These are phyloP conservation scores for Alfaro cultratus DNA, from an alignment of 2,797 vertebrate genomes.

Conservation along the genomic window DNA sequence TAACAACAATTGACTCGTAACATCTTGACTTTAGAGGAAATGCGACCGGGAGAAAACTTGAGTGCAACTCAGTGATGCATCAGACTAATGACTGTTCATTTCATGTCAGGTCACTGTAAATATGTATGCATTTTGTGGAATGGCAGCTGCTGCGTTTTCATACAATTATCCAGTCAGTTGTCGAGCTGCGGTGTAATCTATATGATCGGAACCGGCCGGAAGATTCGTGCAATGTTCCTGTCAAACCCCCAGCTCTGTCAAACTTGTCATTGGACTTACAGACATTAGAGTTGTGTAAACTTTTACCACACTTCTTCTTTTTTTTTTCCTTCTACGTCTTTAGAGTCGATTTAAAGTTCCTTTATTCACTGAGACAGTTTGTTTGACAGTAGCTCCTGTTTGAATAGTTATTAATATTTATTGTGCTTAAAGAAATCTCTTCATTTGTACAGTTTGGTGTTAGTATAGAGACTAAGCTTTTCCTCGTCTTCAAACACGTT, in stretches of 20 bases:
- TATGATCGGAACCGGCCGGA: slow-evolving; percentile 1
- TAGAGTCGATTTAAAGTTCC: neutral
- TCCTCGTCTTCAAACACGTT: neutral
- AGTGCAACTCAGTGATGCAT: neutral
- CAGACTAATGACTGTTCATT: neutral
- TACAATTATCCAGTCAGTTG: slow-evolving; percentile 13
- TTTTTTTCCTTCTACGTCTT: neutral
- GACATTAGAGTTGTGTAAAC: slow-evolving; percentile 7
- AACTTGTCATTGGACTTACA: slow-evolving; percentile 2
- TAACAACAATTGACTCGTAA: neutral
- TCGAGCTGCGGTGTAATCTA: neutral
- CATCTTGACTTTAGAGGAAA: neutral
- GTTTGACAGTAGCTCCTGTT: neutral
- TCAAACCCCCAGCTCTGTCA: slow-evolving; percentile 3
- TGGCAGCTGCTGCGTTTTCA: slow-evolving; percentile 16
- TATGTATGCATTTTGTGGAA: slow-evolving; percentile 2
- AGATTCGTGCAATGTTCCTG: slow-evolving; percentile 11
- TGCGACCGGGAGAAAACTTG: neutral
- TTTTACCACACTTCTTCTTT: neutral
- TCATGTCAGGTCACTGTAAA: slow-evolving; percentile 10
- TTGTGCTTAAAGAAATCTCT: neutral
- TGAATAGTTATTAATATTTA: neutral
- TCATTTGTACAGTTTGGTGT: neutral
- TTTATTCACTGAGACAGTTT: neutral
- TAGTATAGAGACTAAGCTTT: neutral